Conservation (phyloP, 1,140 invertebrate species). For the Dufourea novaeangliae region DNA sequence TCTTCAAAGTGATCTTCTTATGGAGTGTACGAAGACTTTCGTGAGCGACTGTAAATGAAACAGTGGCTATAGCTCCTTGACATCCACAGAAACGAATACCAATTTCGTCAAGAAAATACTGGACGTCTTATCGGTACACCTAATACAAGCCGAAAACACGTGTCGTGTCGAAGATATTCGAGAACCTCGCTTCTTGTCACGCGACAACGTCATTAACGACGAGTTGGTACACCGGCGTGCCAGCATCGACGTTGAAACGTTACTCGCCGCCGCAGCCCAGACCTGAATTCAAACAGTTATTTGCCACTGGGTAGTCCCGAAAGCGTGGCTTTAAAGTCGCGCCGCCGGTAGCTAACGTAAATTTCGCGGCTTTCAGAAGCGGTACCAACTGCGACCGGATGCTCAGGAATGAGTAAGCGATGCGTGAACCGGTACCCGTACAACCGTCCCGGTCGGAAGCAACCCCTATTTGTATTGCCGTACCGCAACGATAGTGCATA, state of each 20-base stretch:
- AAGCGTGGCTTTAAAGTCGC: constrained; percentile 62
- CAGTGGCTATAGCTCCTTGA: not conserved
- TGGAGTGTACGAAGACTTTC: not conserved
- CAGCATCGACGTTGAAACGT: not conserved
- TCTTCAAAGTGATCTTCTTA: too few species aligned
- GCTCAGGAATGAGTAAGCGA: constrained; percentile 70
- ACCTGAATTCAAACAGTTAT: constrained; percentile 52
- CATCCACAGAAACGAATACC: constrained; percentile 1
- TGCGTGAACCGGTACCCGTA: constrained; percentile 64
- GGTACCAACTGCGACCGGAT: constrained; percentile 61
- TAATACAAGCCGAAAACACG: too few species aligned
- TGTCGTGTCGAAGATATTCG: not conserved
- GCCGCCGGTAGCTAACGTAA: constrained; percentile 68
- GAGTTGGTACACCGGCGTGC: constrained; percentile 13
- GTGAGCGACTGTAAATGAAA: too few species aligned
- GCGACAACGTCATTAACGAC: constrained; percentile 51
- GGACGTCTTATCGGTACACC: too few species aligned
- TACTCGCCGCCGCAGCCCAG: constrained; percentile 14
- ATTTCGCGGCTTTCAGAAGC: constrained; percentile 71
- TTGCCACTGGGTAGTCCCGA: constrained; percentile 36
- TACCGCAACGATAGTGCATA: constrained; percentile 59
- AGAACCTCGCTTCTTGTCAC: constrained; percentile 13
- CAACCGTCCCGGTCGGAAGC: constrained; percentile 62
- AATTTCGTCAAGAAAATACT: too few species aligned
- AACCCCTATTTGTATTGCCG: constrained; percentile 66